These are phyloP conservation scores for Eupithecia abbreviata DNA, from an alignment of 2,888 invertebrate genomes.

Conservation along the genomic window DNA sequence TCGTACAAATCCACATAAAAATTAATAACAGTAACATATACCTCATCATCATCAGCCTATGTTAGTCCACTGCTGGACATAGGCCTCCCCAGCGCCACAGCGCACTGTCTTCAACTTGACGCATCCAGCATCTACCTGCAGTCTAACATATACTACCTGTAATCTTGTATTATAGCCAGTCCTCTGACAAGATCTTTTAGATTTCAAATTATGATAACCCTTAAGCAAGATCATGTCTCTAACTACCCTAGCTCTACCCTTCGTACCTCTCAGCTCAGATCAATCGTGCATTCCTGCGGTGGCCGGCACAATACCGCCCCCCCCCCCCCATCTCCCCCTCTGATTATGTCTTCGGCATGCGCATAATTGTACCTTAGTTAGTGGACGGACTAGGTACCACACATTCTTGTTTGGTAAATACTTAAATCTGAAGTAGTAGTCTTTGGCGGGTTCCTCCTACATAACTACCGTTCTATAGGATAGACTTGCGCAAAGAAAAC, in stretches of 20 bases:
- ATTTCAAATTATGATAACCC: neutral
- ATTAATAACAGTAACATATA: too few relatives aligned
- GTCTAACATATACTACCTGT: too few relatives aligned
- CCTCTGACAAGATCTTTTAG: neutral
- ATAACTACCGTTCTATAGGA: neutral
- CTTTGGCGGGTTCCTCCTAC: neutral
- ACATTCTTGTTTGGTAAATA: neutral
- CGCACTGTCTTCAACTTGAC: too few relatives aligned
- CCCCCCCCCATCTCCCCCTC: neutral
- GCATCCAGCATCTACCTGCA: too few relatives aligned
- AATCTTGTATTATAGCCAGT: neutral
- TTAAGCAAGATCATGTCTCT: neutral
- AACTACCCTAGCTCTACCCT: neutral
- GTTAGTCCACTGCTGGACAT: too few relatives aligned
- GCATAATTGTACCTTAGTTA: neutral
- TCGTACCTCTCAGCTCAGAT: neutral
- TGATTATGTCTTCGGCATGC: slow-evolving; percentile 7
- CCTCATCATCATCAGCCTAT: too few relatives aligned
- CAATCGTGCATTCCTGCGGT: slow-evolving; percentile 10
- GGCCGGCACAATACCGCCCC: neutral
- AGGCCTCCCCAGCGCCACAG: too few relatives aligned
- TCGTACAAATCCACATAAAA: too few relatives aligned
- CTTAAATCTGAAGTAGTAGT: neutral
- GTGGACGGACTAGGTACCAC: neutral
- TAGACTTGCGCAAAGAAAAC: neutral